phyloP scores from a whole-genome alignment of 2,888 invertebrate genomes.

The Tetragonisca angustula region DNA sequence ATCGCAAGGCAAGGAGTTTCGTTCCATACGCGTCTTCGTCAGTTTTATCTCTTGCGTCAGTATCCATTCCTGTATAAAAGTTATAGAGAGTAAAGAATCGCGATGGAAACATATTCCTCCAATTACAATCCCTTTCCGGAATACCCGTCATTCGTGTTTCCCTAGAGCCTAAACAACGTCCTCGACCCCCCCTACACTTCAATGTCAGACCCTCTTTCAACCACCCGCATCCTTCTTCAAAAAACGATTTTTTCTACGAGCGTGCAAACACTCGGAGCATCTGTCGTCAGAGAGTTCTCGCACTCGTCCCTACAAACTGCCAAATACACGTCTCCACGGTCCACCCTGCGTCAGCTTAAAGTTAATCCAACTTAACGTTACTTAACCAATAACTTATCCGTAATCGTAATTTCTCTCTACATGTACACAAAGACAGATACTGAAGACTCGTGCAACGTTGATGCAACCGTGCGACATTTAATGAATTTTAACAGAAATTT shows the following conservation, averaged over 20 bases:
- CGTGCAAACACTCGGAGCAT: conserved; percentile 27
- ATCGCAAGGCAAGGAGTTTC: too few species aligned
- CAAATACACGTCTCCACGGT: background rate
- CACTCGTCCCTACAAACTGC: background rate
- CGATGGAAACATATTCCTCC: background rate
- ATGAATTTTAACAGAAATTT: too few species aligned
- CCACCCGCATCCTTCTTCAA: background rate
- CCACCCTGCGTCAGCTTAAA: too few species aligned
- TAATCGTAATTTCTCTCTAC: too few species aligned
- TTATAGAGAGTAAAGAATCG: background rate
- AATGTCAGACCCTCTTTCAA: conserved; percentile 7
- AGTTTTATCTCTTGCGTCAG: too few species aligned
- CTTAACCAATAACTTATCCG: too few species aligned
- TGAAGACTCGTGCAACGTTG: too few species aligned
- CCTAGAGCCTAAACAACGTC: background rate
- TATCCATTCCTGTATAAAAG: too few species aligned
- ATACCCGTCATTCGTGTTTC: background rate
- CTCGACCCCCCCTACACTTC: background rate
- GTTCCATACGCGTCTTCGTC: too few species aligned
- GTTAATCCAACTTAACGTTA: too few species aligned
- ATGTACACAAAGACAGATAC: too few species aligned
- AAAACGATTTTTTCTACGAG: conserved; percentile 13
- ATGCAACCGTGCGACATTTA: too few species aligned
- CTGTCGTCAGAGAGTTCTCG: conserved; percentile 5
- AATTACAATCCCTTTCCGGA: background rate